Conservation (phyloP, 2,888 invertebrate species). For the Itoplectis maculator region DNA sequence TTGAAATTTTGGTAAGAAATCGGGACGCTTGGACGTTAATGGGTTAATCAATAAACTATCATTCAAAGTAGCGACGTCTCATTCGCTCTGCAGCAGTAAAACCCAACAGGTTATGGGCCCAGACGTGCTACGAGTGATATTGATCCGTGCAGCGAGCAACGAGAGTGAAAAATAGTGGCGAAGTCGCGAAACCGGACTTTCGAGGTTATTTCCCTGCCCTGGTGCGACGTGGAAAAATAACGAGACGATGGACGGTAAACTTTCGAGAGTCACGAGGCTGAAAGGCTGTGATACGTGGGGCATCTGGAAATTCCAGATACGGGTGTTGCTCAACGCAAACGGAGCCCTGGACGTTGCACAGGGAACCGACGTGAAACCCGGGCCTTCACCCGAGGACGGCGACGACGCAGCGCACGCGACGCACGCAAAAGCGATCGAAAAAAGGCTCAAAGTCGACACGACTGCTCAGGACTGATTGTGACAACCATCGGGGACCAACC, state of each 20-base stretch:
- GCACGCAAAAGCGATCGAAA: slow-evolving; percentile 15
- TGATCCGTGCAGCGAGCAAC: background rate
- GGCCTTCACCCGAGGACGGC: background rate
- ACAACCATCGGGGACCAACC: too few relatives aligned
- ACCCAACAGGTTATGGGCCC: slow-evolving; percentile 7
- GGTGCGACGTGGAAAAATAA: slow-evolving; percentile 40
- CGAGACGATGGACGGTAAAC: slow-evolving; percentile 48
- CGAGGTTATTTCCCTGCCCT: slow-evolving; percentile 30
- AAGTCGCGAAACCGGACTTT: slow-evolving; percentile 3
- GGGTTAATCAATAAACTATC: too few relatives aligned
- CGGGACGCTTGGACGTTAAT: too few relatives aligned
- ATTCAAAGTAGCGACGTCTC: too few relatives aligned
- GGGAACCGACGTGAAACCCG: slow-evolving; percentile 17
- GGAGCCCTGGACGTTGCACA: slow-evolving; percentile 18
- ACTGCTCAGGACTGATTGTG: too few relatives aligned
- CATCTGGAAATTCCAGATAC: slow-evolving; percentile 66
- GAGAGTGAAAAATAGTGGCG: background rate
- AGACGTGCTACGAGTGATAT: background rate
- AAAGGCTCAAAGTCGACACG: slow-evolving; percentile 63
- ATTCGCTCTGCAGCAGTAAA: too few relatives aligned
- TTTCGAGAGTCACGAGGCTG: slow-evolving; percentile 43
- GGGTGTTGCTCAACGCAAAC: slow-evolving; percentile 48
- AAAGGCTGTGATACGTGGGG: slow-evolving; percentile 66
- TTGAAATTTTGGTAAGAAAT: too few relatives aligned
- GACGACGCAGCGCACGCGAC: slow-evolving; percentile 8